Evolutionary conservation across 2,113 vertebrate species (phyloP), one percentile per base, ranked within the genome.

Genomic region (Paralichthys olivaceus): DNA sequence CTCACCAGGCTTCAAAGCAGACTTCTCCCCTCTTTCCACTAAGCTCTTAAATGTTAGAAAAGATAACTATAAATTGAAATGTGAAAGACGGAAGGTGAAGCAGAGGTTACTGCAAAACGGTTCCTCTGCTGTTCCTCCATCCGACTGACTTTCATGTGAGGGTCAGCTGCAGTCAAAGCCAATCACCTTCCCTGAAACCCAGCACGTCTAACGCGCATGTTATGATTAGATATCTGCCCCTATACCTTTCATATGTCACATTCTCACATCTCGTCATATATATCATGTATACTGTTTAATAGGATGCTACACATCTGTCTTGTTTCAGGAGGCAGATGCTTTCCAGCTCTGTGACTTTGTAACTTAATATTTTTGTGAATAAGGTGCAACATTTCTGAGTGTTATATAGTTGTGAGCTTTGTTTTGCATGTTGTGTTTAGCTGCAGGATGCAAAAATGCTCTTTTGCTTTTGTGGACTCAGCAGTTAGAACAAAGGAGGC

Each of bases 91-190:
- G 14, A 71, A 88, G 88, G 81, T 86, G 80, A 92, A 60, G 58
- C 14, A 12, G 58, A 81, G 82, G 88, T 88, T 67, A 25, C 2
- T 9, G 25, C 66, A 59, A 79, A 82, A 68, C 40, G 28, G 14
- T 63, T 69, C 64, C 25, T 83, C 81, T 91, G 85, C 32, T 82
- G 88, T 90, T 79, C 66, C 69, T 89, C 86, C 84, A 59, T 62
- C 57, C 69, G 25, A 79, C 5, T 45, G 62, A 37, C 58, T 56
- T 86, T 84, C 40, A 57, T 23, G 20, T 64, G 71, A 53, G 43
- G 77, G 80, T 71, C 68, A 61, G 63, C 54, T 29, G 69, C 47
- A 69, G 68, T 87, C 76, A 65, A n/a, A 80, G 32, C 59, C 79
- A 72, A 77, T 88, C 72, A 70, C 19, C 51, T 72, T 57, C 45